Evolutionary conservation across 2,797 vertebrate species (phyloP), one percentile per base, ranked within the genome.

Genomic region (Simalia tracyae): DNA sequence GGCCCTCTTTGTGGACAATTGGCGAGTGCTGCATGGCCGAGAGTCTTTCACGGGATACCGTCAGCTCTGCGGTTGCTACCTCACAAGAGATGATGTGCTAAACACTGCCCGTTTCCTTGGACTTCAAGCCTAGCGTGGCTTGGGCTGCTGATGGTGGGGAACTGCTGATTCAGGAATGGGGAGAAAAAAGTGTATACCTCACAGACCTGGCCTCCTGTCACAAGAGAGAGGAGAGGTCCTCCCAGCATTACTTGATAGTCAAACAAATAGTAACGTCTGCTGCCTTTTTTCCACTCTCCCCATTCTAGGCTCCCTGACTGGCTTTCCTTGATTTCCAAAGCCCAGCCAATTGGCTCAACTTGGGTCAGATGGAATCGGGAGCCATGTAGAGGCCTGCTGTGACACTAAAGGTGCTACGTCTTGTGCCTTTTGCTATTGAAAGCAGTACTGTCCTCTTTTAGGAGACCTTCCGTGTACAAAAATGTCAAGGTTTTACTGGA

Each of bases 1-100:
- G 99, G 98, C 98, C 1, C 94, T 99, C 92, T 99, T 99, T 91
- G 96, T 99, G 31, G 99, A 99, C 94, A 99, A 99, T 97, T 99
- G 98, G 98, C 97, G 98, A 0, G 98, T 99, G 12, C 96, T 99
- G 95, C 98, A 99, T 0, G 99, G 99, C 3, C 97, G 99, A 89
- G 99, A 99, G 60, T 98, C 98, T 0, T 99, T 99, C 97, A 99
- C 98, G 0, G 99, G 99, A 3, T 96, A 98, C 93, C 97, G 99
- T 88, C 98, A 98, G 94, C 97, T 99, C n/a, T 99, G 99, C 0
- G 99, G 99, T 50, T 99, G 99, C 93, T 99, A 99, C 93, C 97
- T 99, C 97, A 98, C 98, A 0, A 97, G 98, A 93, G 99, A 99
- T 0, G 99, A 99, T 0, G 92, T 99, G 91, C 97, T 99, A 76